Base-by-base conservation (phyloP, 2,797 vertebrate genomes). In the Hirundo rustica region DNA sequence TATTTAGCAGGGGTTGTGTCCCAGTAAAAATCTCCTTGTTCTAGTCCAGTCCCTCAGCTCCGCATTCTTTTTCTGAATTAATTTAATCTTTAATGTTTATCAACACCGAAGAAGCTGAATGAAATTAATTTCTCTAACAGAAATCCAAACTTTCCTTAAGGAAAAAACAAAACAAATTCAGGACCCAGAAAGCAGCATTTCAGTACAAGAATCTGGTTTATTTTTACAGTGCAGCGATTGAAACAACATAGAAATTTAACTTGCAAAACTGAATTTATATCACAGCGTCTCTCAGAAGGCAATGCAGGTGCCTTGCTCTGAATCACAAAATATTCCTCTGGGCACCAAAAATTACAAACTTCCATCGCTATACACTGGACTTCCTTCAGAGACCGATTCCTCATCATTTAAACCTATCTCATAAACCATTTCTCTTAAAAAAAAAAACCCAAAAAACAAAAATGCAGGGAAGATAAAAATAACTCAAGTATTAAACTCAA, bases 281-380 rank as follows among this genome's bases (percentile, higher is more conserved):
- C 87, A 96, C 94, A 95, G 92, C 9, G 22, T 68, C 72, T 50
- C 61, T 95, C 85, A 96, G 93, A 94, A 96, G 96, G 95, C 89
- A 92, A 90, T 38, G 86, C 66, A 65, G 86, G 44, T 26, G 30
- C 17, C 21, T 16, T 36, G 54, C 16, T 81, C 65, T 82, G 81
- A 82, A 85, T 93, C 95, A 96, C 91, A 97, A 98, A 96, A 97
- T 94, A 95, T 53, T 94, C 86, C 91, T 97, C 88, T 97, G 92
- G 92, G 85, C 93, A 95, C 19, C 95, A 94, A 94, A 88, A 90
- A 92, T 96, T 72, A 96, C 53, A 96, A 96, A 96, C 34, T 85
- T 85, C 93, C 94, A 92, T 94, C 86, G 55, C 91, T 94, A 76
- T 27, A 90, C 38, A 54, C 61, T 9, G 82, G 66, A 76, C 81